A percentile compares a stretch with the other conserved stretches of the same genome.
phyloP scores from a whole-genome alignment of 2,888 invertebrate genomes.

The Euspilapteryx auroguttella region DNA sequence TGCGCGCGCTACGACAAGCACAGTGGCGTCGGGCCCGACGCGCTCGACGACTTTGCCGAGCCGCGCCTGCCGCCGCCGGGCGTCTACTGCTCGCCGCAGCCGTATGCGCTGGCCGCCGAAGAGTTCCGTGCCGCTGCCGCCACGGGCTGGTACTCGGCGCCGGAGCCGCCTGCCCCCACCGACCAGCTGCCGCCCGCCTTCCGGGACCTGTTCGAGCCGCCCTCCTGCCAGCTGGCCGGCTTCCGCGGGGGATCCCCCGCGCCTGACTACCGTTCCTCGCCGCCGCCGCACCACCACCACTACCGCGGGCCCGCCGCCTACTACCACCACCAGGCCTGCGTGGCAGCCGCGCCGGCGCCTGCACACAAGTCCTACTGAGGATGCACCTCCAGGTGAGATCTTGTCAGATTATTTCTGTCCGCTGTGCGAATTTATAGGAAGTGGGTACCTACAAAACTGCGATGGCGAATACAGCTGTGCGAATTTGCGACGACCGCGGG shows the following conservation, averaged over 20 bases:
- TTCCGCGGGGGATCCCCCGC: conserved; percentile 47
- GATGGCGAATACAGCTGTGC: conserved; percentile 17
- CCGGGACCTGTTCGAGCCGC: conserved; percentile 52
- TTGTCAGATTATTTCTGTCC: conserved; percentile 5
- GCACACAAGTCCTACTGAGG: conserved; percentile 57
- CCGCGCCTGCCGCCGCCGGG: conserved; percentile 59
- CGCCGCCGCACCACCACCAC: conserved; percentile 52
- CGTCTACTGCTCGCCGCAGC: conserved; percentile 53
- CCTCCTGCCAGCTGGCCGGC: conserved; percentile 51
- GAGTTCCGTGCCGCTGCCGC: conserved; percentile 54
- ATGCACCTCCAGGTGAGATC: conserved; percentile 33
- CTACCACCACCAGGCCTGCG: conserved; percentile 64
- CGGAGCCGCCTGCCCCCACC: conserved; percentile 32
- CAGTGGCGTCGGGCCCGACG: no score
- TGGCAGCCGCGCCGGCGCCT: conserved; percentile 47
- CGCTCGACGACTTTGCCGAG: conserved; percentile 50
- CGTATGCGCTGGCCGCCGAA: conserved; percentile 55
- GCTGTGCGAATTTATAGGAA: conserved; percentile 21
- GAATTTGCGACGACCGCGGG: no score
- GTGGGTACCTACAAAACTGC: conserved; percentile 8
- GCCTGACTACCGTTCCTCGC: conserved; percentile 40
- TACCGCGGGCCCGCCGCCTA: conserved; percentile 49
- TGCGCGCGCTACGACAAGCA: conserved; percentile 53
- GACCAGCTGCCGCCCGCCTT: conserved; percentile 45
- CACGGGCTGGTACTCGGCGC: conserved; percentile 58